Evolutionary conservation across 2,888 invertebrate species (phyloP).

Genomic region (Meteorus colon): DNA sequence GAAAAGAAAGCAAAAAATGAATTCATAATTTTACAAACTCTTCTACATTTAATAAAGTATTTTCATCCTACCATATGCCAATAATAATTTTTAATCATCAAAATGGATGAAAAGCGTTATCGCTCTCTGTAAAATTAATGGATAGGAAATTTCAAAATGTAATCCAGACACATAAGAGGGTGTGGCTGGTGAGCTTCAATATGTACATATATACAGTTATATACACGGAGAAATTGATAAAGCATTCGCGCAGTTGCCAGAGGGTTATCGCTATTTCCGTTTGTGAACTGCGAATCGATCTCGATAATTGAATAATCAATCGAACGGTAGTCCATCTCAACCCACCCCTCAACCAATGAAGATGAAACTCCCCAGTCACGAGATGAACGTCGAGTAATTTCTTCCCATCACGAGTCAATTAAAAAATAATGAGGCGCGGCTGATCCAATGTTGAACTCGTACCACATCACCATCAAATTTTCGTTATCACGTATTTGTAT

Average conservation of each 20-base stretch:
- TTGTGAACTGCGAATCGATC: constrained; percentile 62
- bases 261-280: constrained; percentile 65
- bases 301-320: constrained; percentile 71
- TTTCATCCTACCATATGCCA: background rate
- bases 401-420: constrained; percentile 62
- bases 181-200: constrained; percentile 1
- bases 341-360: constrained; percentile 31
- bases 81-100: constrained; percentile 12
- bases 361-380: constrained; percentile 35
- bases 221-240: constrained; percentile 20
- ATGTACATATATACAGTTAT: constrained; percentile 1
- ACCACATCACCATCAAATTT: background rate
- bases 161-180: constrained; percentile 51
- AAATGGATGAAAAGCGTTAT: constrained; percentile 18
- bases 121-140: constrained; percentile 51
- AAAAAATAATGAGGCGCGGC: constrained; percentile 61
- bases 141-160: constrained; percentile 64
- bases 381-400: constrained; percentile 56
- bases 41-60: background rate
- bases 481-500: background rate
- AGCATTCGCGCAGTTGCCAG: constrained; percentile 29
- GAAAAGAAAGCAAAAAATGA: background rate
- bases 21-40: background rate
- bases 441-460: constrained; percentile 5
- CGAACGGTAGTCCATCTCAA: constrained; percentile 47